Percentiles rank a stretch among this genome's conserved stretches.
These are phyloP conservation scores for Malaclemys terrapin DNA, from an alignment of 2,113 vertebrate species.

Conservation along the genomic window DNA sequence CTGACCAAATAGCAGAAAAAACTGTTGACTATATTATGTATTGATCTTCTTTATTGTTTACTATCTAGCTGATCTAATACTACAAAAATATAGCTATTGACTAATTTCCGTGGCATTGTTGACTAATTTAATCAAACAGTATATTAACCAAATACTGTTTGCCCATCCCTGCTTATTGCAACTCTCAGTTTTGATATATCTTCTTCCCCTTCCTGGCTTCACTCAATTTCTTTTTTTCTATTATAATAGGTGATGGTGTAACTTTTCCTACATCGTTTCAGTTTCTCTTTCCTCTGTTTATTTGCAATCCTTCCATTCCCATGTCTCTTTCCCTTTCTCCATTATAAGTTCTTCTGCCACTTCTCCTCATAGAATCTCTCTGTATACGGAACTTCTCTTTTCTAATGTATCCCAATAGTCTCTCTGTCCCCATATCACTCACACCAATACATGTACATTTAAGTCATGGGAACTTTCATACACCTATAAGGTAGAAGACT, in stretches of 20 bases:
- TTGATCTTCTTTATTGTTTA: background rate
- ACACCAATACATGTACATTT: slow-evolving; percentile 44
- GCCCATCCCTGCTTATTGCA: background rate
- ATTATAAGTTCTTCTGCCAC: slow-evolving; percentile 63
- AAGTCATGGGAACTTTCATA: slow-evolving; percentile 32
- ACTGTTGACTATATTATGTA: background rate
- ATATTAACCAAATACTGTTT: background rate
- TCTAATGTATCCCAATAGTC: slow-evolving; percentile 37
- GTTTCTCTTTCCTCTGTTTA: slow-evolving; percentile 30
- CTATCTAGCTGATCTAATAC: background rate
- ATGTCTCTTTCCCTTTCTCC: slow-evolving; percentile 63
- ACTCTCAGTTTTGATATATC: background rate
- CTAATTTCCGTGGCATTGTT: background rate
- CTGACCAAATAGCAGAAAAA: background rate
- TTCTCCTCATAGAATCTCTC: slow-evolving; percentile 35
- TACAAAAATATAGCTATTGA: background rate
- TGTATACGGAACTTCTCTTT: slow-evolving; percentile 56
- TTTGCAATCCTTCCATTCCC: slow-evolving; percentile 46
- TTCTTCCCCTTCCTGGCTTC: background rate
- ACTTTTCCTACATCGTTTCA: slow-evolving; percentile 56
- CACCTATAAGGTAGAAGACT: slow-evolving; percentile 19
- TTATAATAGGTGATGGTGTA: background rate
- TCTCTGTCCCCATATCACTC: slow-evolving; percentile 40
- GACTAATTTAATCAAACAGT: background rate
- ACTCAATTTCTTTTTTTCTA: background rate